Evolutionary conservation across 2,113 vertebrate species (phyloP), one percentile per base, ranked within the genome.

Genomic region (Nibea albiflora): DNA sequence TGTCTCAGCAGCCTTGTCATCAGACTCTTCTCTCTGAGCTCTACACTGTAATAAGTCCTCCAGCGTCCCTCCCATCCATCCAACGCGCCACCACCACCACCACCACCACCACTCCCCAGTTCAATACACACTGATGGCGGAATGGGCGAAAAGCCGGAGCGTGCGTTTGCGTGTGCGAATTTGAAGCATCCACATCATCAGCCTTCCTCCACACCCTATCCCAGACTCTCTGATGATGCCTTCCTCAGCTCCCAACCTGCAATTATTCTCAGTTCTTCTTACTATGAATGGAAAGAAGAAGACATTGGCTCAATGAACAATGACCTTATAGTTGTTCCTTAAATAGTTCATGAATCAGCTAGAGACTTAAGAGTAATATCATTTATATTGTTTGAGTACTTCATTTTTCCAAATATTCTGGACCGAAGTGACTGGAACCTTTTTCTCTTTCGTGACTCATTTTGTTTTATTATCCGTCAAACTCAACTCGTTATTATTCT

Each of bases 1-100:
- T 20, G 83, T 66, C 80, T 73, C 54, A 50, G 61, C 81, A 83
- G 81, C 73, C 84, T 81, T 82, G 85, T 89, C 85, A 85, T 83
- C 73, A 84, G 57, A 15, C 31, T 53, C 62, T 50, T 35, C 47
- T 73, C 49, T 61, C 42, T 1, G 66, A 82, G 39, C 17, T 9
- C 10, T 6, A 62, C 61, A 26, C 84, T 85, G 35, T 75, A 75
- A 75, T 85, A 82, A 73, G 74, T 46, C 64, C 63, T 44, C 3
- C 71, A 52, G 44, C 1, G 58, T 49, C 61, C 88, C 63, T 86
- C 76, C 73, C 73, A 69, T 75, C 44, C 63, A 71, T 81, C n/a
- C 63, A 67, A 14, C 14, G 20, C 17, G 20, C 47, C 57, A 10
- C 69, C 72, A 35, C 31, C 31, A 31, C 31, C 24, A 26, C 24